phyloP scores from a whole-genome alignment of 1,140 invertebrate species.

The Diabrotica undecimpunctata region DNA sequence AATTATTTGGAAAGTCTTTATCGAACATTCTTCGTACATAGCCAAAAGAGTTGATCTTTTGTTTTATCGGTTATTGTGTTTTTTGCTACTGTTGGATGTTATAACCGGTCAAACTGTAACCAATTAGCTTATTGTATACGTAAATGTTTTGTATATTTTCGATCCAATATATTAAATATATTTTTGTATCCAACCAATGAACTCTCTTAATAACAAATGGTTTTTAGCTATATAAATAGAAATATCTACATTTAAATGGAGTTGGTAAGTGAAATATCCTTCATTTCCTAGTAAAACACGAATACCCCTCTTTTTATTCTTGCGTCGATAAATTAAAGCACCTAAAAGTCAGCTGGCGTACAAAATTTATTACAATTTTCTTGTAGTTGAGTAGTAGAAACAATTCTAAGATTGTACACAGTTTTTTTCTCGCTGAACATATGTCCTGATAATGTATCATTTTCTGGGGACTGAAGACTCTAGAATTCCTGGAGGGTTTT shows the following conservation, averaged over 20 bases:
- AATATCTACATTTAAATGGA: background rate
- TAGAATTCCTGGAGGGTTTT: conserved; percentile 28
- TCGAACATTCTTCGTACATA: too few species aligned
- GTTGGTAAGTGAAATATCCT: conserved; percentile 13
- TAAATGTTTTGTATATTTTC: too few species aligned
- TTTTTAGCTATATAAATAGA: background rate
- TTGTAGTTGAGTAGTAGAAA: conserved; percentile 20
- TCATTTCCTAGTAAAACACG: conserved; percentile 13
- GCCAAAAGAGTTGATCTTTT: too few species aligned
- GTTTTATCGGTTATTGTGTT: too few species aligned
- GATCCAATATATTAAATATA: too few species aligned
- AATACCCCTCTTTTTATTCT: conserved; percentile 5
- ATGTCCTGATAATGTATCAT: conserved; percentile 23
- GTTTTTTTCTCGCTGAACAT: conserved; percentile 25
- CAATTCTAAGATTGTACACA: conserved; percentile 21
- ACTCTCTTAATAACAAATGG: too few species aligned
- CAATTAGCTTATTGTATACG: too few species aligned
- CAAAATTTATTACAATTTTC: conserved; percentile 25
- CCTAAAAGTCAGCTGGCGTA: conserved; percentile 11
- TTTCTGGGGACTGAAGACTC: conserved; percentile 26
- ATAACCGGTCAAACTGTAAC: too few species aligned
- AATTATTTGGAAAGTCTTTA: too few species aligned
- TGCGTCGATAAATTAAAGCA: conserved; percentile 10
- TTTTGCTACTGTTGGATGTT: too few species aligned
- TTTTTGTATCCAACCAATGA: too few species aligned